A percentile compares a stretch with the other conserved stretches of the same genome.
phyloP scores from a whole-genome alignment of 2,113 vertebrate species.

The Poecile atricapillus region DNA sequence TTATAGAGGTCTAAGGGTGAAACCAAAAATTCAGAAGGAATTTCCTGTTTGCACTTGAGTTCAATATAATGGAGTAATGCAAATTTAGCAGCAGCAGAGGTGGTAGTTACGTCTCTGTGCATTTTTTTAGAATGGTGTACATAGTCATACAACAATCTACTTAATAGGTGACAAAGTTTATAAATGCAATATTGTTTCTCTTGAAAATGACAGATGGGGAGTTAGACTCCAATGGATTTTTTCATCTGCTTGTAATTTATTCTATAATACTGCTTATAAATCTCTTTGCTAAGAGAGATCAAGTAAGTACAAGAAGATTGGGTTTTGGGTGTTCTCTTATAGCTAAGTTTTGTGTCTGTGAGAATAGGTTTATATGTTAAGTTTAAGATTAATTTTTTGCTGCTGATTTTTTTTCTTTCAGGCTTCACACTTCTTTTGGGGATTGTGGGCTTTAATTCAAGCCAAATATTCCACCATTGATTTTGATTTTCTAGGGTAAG shows the following conservation, averaged over 20 bases:
- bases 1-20: neutral
- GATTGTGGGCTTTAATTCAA: constrained; percentile 96
- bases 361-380: neutral
- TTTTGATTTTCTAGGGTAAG: constrained; percentile 96
- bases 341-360: neutral
- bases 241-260: neutral
- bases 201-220: neutral
- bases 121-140: neutral
- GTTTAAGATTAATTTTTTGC: neutral
- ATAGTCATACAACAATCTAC: neutral
- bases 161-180: neutral
- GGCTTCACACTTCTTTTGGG: constrained; percentile 99
- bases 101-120: neutral
- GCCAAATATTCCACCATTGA: constrained; percentile 96
- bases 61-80: neutral
- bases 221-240: neutral
- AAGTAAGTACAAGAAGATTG: neutral
- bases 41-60: neutral
- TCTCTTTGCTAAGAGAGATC: neutral
- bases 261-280: neutral
- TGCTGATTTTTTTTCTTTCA: constrained; percentile 40
- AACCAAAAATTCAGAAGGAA: neutral
- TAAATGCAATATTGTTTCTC: neutral
- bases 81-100: neutral
- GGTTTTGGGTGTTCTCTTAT: neutral